Base-by-base conservation (phyloP, 2,113 vertebrate species). In the Oreochromis spilurus region DNA sequence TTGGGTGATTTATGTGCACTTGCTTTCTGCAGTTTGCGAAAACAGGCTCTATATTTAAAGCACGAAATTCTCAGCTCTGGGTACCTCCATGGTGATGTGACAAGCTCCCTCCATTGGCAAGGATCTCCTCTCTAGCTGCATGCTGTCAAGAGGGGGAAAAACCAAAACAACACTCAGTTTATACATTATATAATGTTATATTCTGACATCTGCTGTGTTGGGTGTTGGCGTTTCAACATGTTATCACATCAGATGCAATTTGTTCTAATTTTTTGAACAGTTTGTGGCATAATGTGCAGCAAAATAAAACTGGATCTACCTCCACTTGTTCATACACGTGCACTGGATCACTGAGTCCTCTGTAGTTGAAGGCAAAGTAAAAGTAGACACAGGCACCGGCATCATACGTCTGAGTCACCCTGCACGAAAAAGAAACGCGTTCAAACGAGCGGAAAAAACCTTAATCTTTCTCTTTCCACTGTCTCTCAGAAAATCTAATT, bases 311-410 rank as follows among this genome's bases (percentile, higher is more conserved):
- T 48, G 38, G 65, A 90, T 86, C 95, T 97, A 99, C 99, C 97
- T 99, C 99, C 58, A 99, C 98, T 96, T 99, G 96, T 93, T 99
- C 98, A 94, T 97, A 98, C 86, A 99, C 97, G 26, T 97, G 95
- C 91, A 99, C 79, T 48, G 99, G 99, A 87, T 99, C 98, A 79
- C 97, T 96, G 93, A 99, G 97, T 95, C 99, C 99, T 94, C 98
- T 97, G 97, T 99, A 99, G 96, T 99, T 99, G 96, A 99, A 99
- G 96, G 98, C 99, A 96, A 99, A 99, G 96, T 99, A 99, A 97
- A 99, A 99, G 96, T 99, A 99, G 95, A 99, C 97, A 83, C 99
- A 99, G 87, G 99, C 98, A 72, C 98, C 99, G 7, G 97, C 96
- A 82, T 99, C 99, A 0, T 99, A 99, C 3, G 97, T 99, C 96